Conservation (phyloP, 2,888 invertebrate species). For the Cryptosula pallasiana region DNA sequence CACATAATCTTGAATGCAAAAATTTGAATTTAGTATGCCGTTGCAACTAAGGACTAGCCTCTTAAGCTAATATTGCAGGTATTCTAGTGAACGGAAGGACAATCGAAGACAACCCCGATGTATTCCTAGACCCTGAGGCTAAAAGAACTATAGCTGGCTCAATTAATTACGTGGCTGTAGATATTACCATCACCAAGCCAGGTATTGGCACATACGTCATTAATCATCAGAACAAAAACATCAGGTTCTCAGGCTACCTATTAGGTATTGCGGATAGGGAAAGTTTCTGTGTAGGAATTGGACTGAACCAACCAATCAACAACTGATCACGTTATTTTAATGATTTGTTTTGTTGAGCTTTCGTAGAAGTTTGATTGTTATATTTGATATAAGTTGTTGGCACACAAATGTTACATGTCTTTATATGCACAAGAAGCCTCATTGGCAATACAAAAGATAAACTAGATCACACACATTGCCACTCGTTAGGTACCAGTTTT, state of each 20-base stretch:
- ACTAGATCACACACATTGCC: no score
- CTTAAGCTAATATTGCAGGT: not conserved
- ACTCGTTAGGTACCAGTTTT: no score
- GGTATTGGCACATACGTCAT: not conserved
- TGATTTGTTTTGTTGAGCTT: no score
- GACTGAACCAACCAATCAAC: not conserved
- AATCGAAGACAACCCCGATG: not conserved
- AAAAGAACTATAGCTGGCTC: not conserved
- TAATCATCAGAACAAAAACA: not conserved
- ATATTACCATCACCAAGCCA: not conserved
- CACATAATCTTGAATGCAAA: no score
- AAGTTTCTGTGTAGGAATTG: slow-evolving; percentile 13
- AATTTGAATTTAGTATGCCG: no score
- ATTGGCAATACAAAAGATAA: no score
- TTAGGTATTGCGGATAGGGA: not conserved
- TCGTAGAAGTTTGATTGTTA: not conserved
- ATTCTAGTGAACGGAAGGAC: not conserved
- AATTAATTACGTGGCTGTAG: not conserved
- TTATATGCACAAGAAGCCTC: no score
- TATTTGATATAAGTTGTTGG: no score
- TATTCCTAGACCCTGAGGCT: not conserved
- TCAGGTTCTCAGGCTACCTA: slow-evolving; percentile 10
- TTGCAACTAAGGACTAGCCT: no score
- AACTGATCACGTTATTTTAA: no score
- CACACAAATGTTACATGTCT: no score